Evolutionary conservation across 2,113 vertebrate genomes (phyloP), one percentile per base, ranked within the genome.

Genomic region (Megatriorchis doriae): DNA sequence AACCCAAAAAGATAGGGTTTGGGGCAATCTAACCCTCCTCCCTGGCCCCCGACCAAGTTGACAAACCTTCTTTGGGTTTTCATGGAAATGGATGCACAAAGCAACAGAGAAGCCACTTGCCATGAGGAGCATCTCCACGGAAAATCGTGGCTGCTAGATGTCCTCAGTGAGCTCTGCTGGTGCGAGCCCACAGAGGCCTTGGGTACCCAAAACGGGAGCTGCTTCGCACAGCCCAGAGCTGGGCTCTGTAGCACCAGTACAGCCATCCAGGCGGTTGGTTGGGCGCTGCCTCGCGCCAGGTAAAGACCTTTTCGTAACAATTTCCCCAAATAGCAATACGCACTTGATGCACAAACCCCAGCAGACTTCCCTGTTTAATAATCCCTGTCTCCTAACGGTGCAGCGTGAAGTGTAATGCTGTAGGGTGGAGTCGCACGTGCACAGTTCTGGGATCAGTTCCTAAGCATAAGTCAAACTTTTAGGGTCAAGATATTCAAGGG

Each of bases 341-440:
- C 31, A 4, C 13, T 17, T 7, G 52, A 5, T 10, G 71, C 50
- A 11, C 61, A 61, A 31, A 40, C 5, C 72, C 52, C 48, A 8
- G 27, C 1, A 1, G 55, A 7, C 7, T 9, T 16, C 75, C n/a
- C n/a, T 4, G 0, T 2, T 31, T 9, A 22, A 43, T 7, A 16
- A 47, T 4, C n/a, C 62, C 67, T 26, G 4, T 8, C 32, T 36
- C 53, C 70, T 27, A 21, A 3, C 3, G 29, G 56, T 11, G 34
- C 59, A 12, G 21, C 9, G 23, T 6, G 36, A 13, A 43, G 34
- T 27, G 82, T 2, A 6, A 42, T 3, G 48, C 40, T 1, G 7
- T 0, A 2, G 52, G 63, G 15, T 3, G 25, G n/a, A 43, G 47
- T 22, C 13, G 4, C 34, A 53, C 40, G 2, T 5, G 16, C 13